phyloP scores from a whole-genome alignment of 2,888 invertebrate genomes.

The Epistrophe grossulariae region DNA sequence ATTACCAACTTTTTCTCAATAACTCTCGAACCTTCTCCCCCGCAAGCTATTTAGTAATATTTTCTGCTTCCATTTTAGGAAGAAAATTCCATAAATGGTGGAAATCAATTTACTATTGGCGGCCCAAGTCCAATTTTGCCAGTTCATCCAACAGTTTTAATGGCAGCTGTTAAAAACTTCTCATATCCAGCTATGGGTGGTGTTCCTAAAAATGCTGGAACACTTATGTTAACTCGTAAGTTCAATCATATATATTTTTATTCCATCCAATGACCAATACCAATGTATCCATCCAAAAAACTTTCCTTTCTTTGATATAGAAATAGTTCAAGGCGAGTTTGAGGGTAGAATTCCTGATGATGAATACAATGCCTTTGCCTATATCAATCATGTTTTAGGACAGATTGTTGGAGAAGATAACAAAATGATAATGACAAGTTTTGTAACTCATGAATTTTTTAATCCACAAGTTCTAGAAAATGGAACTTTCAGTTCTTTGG shows the following conservation, averaged over 20 bases:
- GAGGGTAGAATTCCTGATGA: conserved; percentile 81
- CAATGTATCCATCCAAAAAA: no score
- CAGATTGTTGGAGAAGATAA: conserved; percentile 83
- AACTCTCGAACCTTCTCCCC: no score
- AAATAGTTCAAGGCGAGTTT: conserved; percentile 82
- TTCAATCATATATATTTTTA: not conserved
- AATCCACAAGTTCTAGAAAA: conserved; percentile 81
- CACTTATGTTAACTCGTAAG: conserved; percentile 79
- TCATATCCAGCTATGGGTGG: conserved; percentile 82
- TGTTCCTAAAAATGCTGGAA: conserved; percentile 81
- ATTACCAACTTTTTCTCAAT: no score
- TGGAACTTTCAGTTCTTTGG: conserved; percentile 83
- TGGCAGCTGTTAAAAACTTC: conserved; percentile 78
- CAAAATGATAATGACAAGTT: conserved; percentile 83
- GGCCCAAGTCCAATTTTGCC: conserved; percentile 82
- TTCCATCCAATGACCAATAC: no score
- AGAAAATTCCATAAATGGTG: conserved; percentile 80
- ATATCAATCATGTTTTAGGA: conserved; percentile 81
- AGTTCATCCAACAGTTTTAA: conserved; percentile 79
- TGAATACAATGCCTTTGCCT: conserved; percentile 79
- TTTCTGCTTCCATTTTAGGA: conserved; percentile 68
- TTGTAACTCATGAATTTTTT: conserved; percentile 84
- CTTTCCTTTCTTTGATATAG: conserved; percentile 73
- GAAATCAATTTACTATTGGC: conserved; percentile 82
- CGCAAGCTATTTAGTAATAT: no score